Percentiles rank a stretch among this genome's conserved stretches.
Evolutionary conservation across 2,797 vertebrate genomes (phyloP).

Genomic region (Gallinago nigripennis): DNA sequence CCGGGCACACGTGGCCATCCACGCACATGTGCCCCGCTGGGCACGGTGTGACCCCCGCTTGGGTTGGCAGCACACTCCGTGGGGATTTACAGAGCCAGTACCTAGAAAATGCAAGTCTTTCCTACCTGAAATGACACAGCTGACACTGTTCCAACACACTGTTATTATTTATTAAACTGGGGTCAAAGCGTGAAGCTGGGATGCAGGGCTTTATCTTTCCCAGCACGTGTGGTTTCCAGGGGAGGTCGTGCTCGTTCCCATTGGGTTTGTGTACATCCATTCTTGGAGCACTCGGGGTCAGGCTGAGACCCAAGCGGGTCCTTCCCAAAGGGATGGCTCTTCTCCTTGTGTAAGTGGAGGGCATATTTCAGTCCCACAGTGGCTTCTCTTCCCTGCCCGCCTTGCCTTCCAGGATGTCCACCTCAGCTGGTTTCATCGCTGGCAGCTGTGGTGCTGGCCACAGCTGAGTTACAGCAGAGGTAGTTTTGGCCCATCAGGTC

Average conservation of each 20-base stretch:
- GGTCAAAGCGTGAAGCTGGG: neutral
- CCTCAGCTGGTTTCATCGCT: neutral
- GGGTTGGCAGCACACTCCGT: neutral
- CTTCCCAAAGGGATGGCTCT: neutral
- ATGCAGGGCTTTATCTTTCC: neutral
- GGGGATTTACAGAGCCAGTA: neutral
- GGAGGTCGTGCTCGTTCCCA: neutral
- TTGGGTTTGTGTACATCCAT: neutral
- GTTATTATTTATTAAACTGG: neutral
- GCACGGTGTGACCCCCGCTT: neutral
- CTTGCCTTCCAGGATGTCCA: neutral
- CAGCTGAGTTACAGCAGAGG: neutral
- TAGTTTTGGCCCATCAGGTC: neutral
- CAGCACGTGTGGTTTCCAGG: neutral
- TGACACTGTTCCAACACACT: neutral
- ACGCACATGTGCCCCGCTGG: neutral
- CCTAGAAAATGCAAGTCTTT: constrained; percentile 17
- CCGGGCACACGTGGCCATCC: neutral
- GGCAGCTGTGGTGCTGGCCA: neutral
- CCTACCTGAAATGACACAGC: constrained; percentile 7
- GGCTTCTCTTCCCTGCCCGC: neutral
- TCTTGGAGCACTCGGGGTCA: accelerated
- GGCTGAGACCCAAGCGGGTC: accelerated
- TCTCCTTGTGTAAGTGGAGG: neutral
- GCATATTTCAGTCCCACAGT: neutral